Evolutionary conservation across 2,888 invertebrate species (phyloP).

Genomic region (Acronicta aceris): DNA sequence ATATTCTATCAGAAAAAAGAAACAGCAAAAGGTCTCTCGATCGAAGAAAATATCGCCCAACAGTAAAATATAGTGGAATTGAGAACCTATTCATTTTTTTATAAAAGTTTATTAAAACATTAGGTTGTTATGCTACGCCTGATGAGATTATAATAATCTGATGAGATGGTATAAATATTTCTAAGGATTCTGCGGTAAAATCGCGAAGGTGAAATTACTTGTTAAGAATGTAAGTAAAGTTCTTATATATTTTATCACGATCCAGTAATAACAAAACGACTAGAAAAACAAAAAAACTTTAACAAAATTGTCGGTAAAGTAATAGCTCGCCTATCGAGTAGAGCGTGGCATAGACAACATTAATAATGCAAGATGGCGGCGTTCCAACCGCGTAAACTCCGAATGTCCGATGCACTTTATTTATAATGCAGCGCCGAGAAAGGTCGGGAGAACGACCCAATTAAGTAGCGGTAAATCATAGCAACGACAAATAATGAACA

Average conservation of each 20-base stretch:
- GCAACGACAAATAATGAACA: background rate
- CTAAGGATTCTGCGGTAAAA: too few species aligned
- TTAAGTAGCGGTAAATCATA: constrained; percentile 21
- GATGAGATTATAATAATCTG: too few species aligned
- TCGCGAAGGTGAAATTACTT: too few species aligned
- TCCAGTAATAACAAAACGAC: background rate
- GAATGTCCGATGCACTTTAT: constrained; percentile 59
- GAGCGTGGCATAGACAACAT: constrained; percentile 16
- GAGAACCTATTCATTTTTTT: too few species aligned
- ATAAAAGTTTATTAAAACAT: too few species aligned
- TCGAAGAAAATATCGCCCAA: too few species aligned
- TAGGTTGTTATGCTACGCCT: too few species aligned
- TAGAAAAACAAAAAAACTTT: background rate
- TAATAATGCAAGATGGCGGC: constrained; percentile 34
- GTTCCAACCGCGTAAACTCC: constrained; percentile 30
- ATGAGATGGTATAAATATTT: too few species aligned
- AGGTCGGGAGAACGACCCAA: constrained; percentile 44
- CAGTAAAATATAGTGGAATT: too few species aligned
- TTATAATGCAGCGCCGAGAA: constrained; percentile 60
- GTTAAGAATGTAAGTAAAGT: too few species aligned
- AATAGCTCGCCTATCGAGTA: background rate
- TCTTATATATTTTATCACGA: background rate
- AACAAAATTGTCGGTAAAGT: background rate
- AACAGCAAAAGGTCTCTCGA: too few species aligned
- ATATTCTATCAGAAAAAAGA: too few species aligned